These are phyloP conservation scores for Hapalemur alaotrensis DNA, from an alignment of 2,797 vertebrate genomes.

Conservation along the genomic window DNA sequence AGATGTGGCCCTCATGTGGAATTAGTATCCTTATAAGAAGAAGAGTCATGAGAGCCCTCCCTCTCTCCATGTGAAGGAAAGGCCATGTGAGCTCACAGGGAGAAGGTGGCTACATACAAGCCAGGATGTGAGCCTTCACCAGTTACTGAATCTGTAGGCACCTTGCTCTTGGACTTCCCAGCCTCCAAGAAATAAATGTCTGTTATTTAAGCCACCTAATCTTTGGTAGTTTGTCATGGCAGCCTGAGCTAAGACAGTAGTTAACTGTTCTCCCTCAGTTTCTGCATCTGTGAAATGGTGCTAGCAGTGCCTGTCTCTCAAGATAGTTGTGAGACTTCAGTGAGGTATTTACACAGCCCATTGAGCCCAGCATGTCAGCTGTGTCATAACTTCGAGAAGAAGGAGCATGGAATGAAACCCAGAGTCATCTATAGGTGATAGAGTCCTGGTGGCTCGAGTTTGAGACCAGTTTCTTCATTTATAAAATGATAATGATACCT, in stretches of 20 bases:
- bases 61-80: not conserved
- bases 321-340: not conserved
- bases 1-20: not conserved
- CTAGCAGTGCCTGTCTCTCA: not conserved
- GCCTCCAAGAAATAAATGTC: not conserved
- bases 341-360: not conserved
- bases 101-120: not conserved
- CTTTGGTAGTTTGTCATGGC: not conserved
- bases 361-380: not conserved
- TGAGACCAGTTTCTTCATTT: not conserved
- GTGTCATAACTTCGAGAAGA: not conserved
- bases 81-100: not conserved
- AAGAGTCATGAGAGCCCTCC: not conserved
- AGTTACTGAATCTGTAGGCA: too few species aligned
- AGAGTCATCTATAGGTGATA: not conserved
- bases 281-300: not conserved
- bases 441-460: not conserved
- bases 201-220: not conserved
- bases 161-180: not conserved
- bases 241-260: not conserved
- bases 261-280: not conserved
- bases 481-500: not conserved
- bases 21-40: not conserved
- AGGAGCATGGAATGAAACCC: not conserved
- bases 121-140: not conserved